Conservation (phyloP, 1,140 invertebrate species). For the Penaeus chinensis region DNA sequence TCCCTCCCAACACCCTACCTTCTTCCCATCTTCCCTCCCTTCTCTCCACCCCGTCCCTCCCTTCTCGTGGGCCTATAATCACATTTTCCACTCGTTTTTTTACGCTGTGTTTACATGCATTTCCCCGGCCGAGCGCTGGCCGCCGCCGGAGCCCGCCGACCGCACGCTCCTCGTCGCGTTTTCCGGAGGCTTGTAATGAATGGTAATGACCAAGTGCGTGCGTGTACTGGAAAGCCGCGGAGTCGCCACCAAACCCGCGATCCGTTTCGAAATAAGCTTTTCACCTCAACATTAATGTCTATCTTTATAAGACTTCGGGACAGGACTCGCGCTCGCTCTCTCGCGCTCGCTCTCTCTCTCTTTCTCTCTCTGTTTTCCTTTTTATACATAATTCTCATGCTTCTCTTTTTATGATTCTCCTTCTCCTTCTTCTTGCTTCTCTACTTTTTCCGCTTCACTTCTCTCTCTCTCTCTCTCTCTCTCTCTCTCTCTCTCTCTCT, state of each 20-base stretch:
- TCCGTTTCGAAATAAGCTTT: too few species aligned
- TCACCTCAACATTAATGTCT: too few species aligned
- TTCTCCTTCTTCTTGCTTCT: neutral
- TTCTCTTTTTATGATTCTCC: neutral
- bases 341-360: neutral
- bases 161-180: neutral
- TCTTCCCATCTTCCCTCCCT: neutral
- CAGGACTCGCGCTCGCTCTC: neutral
- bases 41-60: neutral
- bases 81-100: neutral
- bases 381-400: neutral
- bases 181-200: too few species aligned
- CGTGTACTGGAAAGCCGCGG: too few species aligned
- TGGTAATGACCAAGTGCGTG: too few species aligned
- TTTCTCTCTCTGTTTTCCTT: neutral
- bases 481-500: conserved; percentile 18
- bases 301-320: too few species aligned
- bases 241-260: too few species aligned
- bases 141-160: neutral
- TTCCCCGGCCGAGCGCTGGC: conserved; percentile 7
- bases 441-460: too few species aligned
- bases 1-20: neutral
- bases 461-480: conserved; percentile 6
- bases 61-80: neutral
- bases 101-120: neutral